Evolutionary conservation across 2,888 invertebrate genomes (phyloP).

Genomic region (Eilema sororculum): DNA sequence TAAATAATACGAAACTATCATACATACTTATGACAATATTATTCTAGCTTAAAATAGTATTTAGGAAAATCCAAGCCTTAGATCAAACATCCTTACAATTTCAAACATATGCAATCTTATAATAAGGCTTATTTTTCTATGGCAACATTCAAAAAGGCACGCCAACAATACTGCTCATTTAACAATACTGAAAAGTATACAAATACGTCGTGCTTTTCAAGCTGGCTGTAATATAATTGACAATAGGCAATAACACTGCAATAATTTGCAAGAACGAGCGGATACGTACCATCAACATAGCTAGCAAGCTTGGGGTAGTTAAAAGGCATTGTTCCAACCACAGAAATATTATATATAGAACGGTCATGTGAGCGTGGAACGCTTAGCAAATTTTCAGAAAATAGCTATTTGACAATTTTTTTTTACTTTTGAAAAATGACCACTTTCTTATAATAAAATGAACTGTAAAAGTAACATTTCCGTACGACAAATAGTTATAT

Average conservation of each 20-base stretch:
- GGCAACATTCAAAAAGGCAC: constrained; percentile 49
- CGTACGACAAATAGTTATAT: no score
- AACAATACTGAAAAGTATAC: constrained; percentile 23
- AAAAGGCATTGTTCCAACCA: background rate
- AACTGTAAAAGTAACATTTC: no score
- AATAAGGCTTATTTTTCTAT: constrained; percentile 39
- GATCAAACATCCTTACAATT: background rate
- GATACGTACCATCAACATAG: no score
- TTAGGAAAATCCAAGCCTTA: background rate
- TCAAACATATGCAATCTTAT: background rate
- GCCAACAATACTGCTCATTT: constrained; percentile 40
- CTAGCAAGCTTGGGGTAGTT: background rate
- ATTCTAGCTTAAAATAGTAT: constrained; percentile 3
- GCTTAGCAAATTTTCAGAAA: no score
- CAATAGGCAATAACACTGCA: background rate
- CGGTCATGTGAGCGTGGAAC: no score
- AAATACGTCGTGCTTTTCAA: background rate
- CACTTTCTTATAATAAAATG: no score
- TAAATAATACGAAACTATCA: background rate
- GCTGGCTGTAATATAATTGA: background rate
- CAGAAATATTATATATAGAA: no score
- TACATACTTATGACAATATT: background rate
- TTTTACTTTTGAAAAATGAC: no score
- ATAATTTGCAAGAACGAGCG: background rate
- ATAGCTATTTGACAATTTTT: no score